phyloP scores from a whole-genome alignment of 2,888 invertebrate species.

The Andrena bucephala region DNA sequence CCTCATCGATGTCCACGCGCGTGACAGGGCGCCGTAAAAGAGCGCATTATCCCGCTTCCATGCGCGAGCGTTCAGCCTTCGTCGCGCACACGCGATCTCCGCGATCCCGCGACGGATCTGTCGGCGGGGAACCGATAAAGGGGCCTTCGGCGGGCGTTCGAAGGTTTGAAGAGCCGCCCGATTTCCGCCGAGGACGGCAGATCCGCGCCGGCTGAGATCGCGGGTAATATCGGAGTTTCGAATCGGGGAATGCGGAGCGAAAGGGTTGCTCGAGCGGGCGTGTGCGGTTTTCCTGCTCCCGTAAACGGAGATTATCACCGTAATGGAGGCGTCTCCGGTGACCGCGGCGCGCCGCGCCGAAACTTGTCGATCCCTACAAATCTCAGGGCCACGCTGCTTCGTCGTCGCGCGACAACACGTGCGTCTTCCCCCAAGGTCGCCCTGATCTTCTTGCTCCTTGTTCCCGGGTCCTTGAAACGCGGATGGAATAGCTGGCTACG shows the following conservation, averaged over 20 bases:
- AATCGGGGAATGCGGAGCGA: not conserved
- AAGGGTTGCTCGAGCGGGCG: constrained; percentile 2
- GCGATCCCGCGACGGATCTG: constrained; percentile 29
- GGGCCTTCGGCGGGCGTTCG: too few species aligned
- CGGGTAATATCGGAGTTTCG: not conserved
- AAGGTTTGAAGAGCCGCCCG: not conserved
- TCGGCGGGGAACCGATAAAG: constrained; percentile 6
- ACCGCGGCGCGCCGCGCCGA: constrained; percentile 35
- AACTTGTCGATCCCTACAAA: constrained; percentile 61
- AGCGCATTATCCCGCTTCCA: constrained; percentile 14
- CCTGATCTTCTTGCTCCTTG: constrained; percentile 53
- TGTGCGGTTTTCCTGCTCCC: constrained; percentile 19
- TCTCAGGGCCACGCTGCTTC: constrained; percentile 53
- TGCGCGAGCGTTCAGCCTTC: constrained; percentile 14
- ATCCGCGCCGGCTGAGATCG: not conserved
- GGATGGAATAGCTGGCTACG: constrained; percentile 35
- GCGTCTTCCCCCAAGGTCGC: constrained; percentile 55
- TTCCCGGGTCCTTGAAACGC: constrained; percentile 49
- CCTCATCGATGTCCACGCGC: not conserved
- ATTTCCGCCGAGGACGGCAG: not conserved
- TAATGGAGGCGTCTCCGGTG: constrained; percentile 27
- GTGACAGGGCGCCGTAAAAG: not conserved
- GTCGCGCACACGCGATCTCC: constrained; percentile 24
- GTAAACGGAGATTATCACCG: constrained; percentile 37
- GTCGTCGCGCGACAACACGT: constrained; percentile 55